Evolutionary conservation across 2,888 invertebrate genomes (phyloP).

Genomic region (Drosophila birchii): DNA sequence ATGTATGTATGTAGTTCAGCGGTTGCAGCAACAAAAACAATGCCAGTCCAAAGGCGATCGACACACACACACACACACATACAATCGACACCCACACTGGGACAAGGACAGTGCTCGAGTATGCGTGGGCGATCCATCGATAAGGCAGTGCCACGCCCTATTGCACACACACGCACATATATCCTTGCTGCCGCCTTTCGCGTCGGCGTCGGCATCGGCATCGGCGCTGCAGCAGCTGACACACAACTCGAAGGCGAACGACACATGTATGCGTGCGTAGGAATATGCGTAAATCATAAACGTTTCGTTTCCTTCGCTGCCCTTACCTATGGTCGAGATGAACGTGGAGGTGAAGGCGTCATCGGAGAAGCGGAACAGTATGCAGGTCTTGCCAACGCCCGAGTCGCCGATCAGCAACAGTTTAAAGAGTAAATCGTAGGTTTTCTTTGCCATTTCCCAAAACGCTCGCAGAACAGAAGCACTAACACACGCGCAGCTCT

Average conservation of each 20-base stretch:
- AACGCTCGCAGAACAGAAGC: constrained; percentile 40
- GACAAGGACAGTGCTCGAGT: background rate
- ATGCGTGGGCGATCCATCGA: constrained; percentile 16
- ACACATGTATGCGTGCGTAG: constrained; percentile 20
- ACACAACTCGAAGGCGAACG: constrained; percentile 6
- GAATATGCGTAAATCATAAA: constrained; percentile 12
- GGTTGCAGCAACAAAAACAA: constrained; percentile 9
- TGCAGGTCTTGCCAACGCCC: constrained; percentile 97
- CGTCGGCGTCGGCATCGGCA: constrained; percentile 6
- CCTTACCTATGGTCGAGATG: constrained; percentile 97
- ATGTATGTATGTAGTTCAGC: background rate
- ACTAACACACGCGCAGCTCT: constrained; percentile 45
- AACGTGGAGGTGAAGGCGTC: constrained; percentile 98
- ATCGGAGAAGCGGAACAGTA: constrained; percentile 96
- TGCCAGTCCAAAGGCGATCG: constrained; percentile 14
- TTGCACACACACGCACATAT: constrained; percentile 34
- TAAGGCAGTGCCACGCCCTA: constrained; percentile 43
- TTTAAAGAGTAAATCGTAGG: constrained; percentile 97
- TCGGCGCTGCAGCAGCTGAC: constrained; percentile 14
- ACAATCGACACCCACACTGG: constrained; percentile 10
- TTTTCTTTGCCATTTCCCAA: constrained; percentile 94
- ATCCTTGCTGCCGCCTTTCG: constrained; percentile 19
- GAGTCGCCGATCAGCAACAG: constrained; percentile 96
- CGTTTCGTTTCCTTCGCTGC: background rate
- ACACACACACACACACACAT: background rate